These are phyloP conservation scores for Apis dorsata DNA, from an alignment of 1,140 invertebrate genomes.

Conservation along the genomic window DNA sequence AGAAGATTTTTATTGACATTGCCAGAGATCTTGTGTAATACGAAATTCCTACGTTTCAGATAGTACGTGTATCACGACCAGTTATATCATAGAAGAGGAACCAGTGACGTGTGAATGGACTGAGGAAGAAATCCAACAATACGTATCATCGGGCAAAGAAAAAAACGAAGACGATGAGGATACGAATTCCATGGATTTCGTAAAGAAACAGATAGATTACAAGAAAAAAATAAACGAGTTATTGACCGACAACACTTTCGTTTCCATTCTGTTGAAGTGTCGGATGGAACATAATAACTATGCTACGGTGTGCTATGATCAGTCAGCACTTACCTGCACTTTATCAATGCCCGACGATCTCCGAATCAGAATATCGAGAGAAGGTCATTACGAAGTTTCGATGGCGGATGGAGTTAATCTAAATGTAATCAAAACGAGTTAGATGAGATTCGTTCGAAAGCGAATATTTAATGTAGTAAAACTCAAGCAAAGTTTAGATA, in stretches of 20 bases:
- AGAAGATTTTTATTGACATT: neutral
- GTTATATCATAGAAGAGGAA: constrained; percentile 75
- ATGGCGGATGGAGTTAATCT: constrained; percentile 60
- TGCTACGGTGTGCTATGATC: constrained; percentile 79
- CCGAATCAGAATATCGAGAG: constrained; percentile 55
- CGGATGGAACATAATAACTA: constrained; percentile 81
- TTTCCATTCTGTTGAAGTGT: constrained; percentile 78
- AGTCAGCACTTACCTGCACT: constrained; percentile 67
- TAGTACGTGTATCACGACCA: constrained; percentile 79
- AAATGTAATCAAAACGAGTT: constrained; percentile 53
- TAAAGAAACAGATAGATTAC: neutral
- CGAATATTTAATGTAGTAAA: constrained; percentile 18
- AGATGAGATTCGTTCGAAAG: constrained; percentile 21
- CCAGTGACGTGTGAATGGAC: constrained; percentile 70
- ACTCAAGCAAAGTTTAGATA: neutral
- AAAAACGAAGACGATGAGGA: neutral
- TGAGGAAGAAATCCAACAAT: constrained; percentile 64
- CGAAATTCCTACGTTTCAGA: constrained; percentile 63
- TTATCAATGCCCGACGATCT: constrained; percentile 66
- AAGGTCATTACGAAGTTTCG: constrained; percentile 65
- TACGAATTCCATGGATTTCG: neutral
- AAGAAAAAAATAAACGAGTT: constrained; percentile 54
- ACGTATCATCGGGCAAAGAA: constrained; percentile 41
- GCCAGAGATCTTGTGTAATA: neutral
- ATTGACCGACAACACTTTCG: constrained; percentile 76